Percentiles rank a stretch among this genome's conserved stretches.
Evolutionary conservation across 2,797 vertebrate genomes (phyloP).

Genomic region (Silurus lanzhouensis): DNA sequence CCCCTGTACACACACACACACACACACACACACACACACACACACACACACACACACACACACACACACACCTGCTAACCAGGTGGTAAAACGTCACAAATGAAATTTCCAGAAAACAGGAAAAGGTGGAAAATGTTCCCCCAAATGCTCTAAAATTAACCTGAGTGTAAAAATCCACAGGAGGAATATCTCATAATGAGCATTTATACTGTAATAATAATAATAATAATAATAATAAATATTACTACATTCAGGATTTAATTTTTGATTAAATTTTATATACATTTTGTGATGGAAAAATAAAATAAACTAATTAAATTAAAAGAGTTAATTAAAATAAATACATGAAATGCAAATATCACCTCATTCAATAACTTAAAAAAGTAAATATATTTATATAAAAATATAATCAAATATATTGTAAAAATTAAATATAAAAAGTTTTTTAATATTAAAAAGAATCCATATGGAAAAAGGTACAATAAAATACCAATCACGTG

Average conservation of each 20-base stretch:
- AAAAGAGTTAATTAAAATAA: too few species aligned
- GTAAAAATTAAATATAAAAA: too few species aligned
- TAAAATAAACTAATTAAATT: too few species aligned
- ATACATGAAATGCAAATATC: too few species aligned
- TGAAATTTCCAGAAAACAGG: conserved; percentile 68
- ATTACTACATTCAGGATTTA: background rate
- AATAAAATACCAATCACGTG: too few species aligned
- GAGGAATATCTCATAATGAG: background rate
- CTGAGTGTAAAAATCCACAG: background rate
- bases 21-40: background rate
- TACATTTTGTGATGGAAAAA: too few species aligned
- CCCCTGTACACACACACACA: background rate
- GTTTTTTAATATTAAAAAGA: too few species aligned
- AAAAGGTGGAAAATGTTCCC: conserved; percentile 44
- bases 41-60: background rate
- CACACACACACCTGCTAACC: background rate
- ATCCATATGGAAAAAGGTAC: too few species aligned
- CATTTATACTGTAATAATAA: background rate
- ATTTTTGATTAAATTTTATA: too few species aligned
- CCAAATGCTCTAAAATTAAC: background rate
- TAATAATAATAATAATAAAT: background rate
- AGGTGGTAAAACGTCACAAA: background rate
- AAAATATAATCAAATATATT: too few species aligned
- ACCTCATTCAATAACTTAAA: too few species aligned
- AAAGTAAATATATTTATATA: too few species aligned